Evolutionary conservation across 2,797 vertebrate species (phyloP), one percentile per base, ranked within the genome.

Genomic region (Sebastolobus altivelis): DNA sequence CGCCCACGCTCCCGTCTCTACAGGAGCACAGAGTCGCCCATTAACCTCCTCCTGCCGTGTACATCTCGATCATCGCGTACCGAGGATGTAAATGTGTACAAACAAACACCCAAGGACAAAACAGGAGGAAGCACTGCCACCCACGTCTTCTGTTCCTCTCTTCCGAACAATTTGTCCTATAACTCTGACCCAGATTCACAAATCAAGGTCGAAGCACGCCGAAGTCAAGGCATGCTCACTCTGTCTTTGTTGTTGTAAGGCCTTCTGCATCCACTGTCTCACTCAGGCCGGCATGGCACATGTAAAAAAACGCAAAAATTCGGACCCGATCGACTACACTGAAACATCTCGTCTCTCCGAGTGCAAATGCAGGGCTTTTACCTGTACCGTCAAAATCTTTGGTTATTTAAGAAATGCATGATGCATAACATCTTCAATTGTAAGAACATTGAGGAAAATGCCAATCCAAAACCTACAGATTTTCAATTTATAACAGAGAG

Each of bases 151-250:
- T 75, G 62, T 83, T 88, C 73, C 82, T 74, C 63, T 74, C 68
- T 29, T 9, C 62, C 43, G 75, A 94, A 94, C 93, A 90, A 89
- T 85, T 67, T 82, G 82, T 93, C 92, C 74, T 69, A 62, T 67
- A 86, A 90, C 85, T 92, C 77, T 93, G 85, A 89, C 90, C 90
- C 83, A 93, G 81, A 92, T 89, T 87, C 79, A 81, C 68, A 60
- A 70, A 62, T 82, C 80, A 77, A 86, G 76, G 80, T 49, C 73
- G 33, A 77, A 5, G 54, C 40, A 58, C 22, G 46, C 40, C 58
- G 12, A 84, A 85, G 71, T 80, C 67, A 63, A 86, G 80, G 38
- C 58, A 87, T 77, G 71, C 76, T 77, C 62, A 43, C 80, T 85
- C 67, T 72, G 81, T 16, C 40, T 76, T 74, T 84, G 62, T 71